phyloP scores from a whole-genome alignment of 2,888 invertebrate species.

The Nemotelus nigrinus region DNA sequence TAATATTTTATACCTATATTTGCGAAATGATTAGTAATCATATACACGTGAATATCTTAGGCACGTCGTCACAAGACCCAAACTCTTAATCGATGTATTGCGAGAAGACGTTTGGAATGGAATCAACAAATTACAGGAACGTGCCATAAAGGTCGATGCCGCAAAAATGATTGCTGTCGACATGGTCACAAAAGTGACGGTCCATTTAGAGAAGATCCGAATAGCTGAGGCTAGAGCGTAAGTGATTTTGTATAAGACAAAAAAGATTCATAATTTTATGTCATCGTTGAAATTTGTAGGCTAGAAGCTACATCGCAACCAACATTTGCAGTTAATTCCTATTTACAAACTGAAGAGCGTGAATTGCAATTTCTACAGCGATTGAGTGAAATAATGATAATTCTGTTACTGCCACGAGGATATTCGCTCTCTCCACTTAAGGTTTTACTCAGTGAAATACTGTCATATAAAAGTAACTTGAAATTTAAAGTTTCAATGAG shows the following conservation, averaged over 20 bases:
- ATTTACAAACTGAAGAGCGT: slow-evolving; percentile 76
- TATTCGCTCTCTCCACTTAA: slow-evolving; percentile 83
- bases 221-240: slow-evolving; percentile 79
- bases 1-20: too few species aligned
- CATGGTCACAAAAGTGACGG: slow-evolving; percentile 81
- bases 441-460: slow-evolving; percentile 82
- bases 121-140: slow-evolving; percentile 78
- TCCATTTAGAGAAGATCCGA: slow-evolving; percentile 86
- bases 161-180: slow-evolving; percentile 85
- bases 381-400: slow-evolving; percentile 83
- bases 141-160: slow-evolving; percentile 79
- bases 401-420: slow-evolving; percentile 82
- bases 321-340: slow-evolving; percentile 78
- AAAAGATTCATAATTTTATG: not conserved
- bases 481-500: not conserved
- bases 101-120: slow-evolving; percentile 87
- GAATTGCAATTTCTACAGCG: slow-evolving; percentile 85
- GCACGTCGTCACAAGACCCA: slow-evolving; percentile 74
- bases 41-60: slow-evolving; percentile 53
- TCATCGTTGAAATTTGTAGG: slow-evolving; percentile 60
- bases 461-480: slow-evolving; percentile 82
- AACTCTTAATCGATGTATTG: slow-evolving; percentile 72
- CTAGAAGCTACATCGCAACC: slow-evolving; percentile 72
- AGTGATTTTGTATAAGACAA: slow-evolving; percentile 61
- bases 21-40: slow-evolving; percentile 60